Evolutionary conservation across 1,140 invertebrate genomes (phyloP), one percentile per base, ranked within the genome.

Genomic region (Onthophagus taurus): DNA sequence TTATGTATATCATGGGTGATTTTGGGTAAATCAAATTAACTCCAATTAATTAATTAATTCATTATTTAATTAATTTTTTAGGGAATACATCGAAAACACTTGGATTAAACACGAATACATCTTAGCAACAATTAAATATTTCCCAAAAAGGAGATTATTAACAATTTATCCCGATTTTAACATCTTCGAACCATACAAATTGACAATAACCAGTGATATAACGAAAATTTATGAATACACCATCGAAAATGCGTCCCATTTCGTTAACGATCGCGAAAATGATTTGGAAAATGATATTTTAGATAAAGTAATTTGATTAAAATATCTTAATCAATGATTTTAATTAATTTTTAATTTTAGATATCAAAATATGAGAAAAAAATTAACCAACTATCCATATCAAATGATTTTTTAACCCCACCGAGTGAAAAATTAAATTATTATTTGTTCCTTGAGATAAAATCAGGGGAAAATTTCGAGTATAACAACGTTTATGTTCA

Each of bases 111-210:
- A 50, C 19, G 59, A 63, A 34, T 47, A 54, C 12, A 13, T 59
- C 4, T 30, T 63, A 1, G 60, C 58, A 34, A 44, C 31, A 4
- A 8, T 63, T 7, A 60, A 54, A 46, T 63, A 57, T 24, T 50
- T 61, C 31, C 29, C 14, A 2, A 17, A 42, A 2, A 38, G n/a
- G 11, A 53, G 57, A 45, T 31, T 57, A 7, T 21, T 63, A 26
- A 20, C 31, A 17, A 44, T 61, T 30, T 47, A 45, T 45, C 61
- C 61, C 12, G 61, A 63, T 45, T 61, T 63, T 49, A 56, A 54
- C 0, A 47, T 37, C n/a, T 49, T 30, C 7, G 43, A 52, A 12
- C 44, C 48, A 0, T 58, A 60, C 38, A 17, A 8, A 8, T 13
- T 58, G 2, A 19, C 31, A 31, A 24, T 52, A 14, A 37, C 49